Evolutionary conservation across 2,113 vertebrate species (phyloP).

Genomic region (Xiphophorus maculatus): DNA sequence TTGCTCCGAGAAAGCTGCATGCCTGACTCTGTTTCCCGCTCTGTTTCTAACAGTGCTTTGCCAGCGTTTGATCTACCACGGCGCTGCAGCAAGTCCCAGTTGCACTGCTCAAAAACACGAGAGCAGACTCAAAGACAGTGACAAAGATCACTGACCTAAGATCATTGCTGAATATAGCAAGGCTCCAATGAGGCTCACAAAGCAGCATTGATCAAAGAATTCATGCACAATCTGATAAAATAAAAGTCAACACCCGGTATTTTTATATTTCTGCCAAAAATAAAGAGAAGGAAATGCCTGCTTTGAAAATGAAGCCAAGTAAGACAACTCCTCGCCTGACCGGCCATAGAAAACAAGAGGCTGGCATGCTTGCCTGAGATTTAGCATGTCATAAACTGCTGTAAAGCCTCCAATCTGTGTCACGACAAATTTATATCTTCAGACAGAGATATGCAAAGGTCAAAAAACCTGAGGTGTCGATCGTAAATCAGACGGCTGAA

Average conservation of each 20-base stretch:
- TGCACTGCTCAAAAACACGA: constrained; percentile 45
- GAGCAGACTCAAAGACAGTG: constrained; percentile 63
- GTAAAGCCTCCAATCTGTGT: constrained; percentile 86
- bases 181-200: constrained; percentile 3
- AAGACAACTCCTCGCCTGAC: constrained; percentile 65
- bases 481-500: constrained; percentile 83
- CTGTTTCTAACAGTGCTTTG: constrained; percentile 65
- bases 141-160: constrained; percentile 8
- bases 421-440: constrained; percentile 84
- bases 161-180: constrained; percentile 5
- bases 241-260: constrained; percentile 12
- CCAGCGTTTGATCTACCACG: constrained; percentile 50
- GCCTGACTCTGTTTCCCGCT: constrained; percentile 54
- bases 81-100: constrained; percentile 50
- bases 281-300: constrained; percentile 30
- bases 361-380: constrained; percentile 76
- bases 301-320: constrained; percentile 40
- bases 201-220: constrained; percentile 9
- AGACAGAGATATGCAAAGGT: constrained; percentile 86
- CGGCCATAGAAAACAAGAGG: constrained; percentile 74
- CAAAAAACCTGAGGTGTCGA: constrained; percentile 83
- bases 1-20: constrained; percentile 62
- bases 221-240: not conserved
- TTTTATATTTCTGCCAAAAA: not conserved
- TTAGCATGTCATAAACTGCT: constrained; percentile 86